Evolutionary conservation across 2,888 invertebrate species (phyloP).

Genomic region (Ectemnius continuus): DNA sequence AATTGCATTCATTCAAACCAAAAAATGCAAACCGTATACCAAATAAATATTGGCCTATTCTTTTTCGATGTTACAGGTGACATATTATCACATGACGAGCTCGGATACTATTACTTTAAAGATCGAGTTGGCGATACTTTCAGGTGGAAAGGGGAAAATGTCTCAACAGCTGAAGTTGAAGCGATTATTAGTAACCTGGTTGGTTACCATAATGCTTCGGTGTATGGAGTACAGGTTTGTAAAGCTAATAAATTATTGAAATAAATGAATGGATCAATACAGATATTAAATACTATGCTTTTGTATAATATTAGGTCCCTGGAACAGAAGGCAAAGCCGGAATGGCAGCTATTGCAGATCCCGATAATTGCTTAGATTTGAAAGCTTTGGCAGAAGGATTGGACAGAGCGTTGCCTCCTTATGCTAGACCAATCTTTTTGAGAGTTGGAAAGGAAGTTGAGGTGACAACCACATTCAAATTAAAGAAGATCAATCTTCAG

Average conservation of each 20-base stretch:
- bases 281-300: neutral
- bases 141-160: slow-evolving; percentile 85
- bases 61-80: slow-evolving; percentile 75
- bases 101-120: slow-evolving; percentile 83
- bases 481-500: slow-evolving; percentile 83
- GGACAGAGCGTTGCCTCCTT: slow-evolving; percentile 79
- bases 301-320: slow-evolving; percentile 71
- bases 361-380: slow-evolving; percentile 77
- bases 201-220: slow-evolving; percentile 90
- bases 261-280: neutral
- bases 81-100: slow-evolving; percentile 82
- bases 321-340: slow-evolving; percentile 82
- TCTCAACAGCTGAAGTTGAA: slow-evolving; percentile 85
- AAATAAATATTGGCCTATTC: neutral
- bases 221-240: slow-evolving; percentile 93
- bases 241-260: slow-evolving; percentile 14
- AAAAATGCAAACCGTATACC: neutral
- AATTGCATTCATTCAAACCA: neutral
- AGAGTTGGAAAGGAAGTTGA: slow-evolving; percentile 81
- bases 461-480: slow-evolving; percentile 84
- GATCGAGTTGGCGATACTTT: slow-evolving; percentile 85
- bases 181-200: slow-evolving; percentile 80
- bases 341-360: slow-evolving; percentile 83
- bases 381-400: slow-evolving; percentile 77
- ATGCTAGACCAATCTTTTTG: slow-evolving; percentile 84